A percentile compares a stretch with the other conserved stretches of the same genome.
Evolutionary conservation across 2,888 invertebrate species (phyloP).

Genomic region (Idaea aversata): DNA sequence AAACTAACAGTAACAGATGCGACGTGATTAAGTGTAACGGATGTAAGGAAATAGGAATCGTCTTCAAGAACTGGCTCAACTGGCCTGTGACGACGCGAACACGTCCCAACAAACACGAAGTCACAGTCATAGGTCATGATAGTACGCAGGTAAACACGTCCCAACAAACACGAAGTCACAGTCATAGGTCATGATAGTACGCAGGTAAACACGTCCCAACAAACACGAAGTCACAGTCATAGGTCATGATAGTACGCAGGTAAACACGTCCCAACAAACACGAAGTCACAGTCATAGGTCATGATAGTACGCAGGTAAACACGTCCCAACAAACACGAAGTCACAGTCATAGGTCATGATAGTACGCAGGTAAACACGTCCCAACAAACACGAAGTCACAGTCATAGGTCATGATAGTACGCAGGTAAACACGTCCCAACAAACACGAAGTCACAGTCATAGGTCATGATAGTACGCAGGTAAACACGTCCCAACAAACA

Average conservation of each 20-base stretch:
- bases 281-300: background rate
- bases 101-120: background rate
- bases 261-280: background rate
- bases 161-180: background rate
- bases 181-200: too few species aligned
- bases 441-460: background rate
- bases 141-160: background rate
- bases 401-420: too few species aligned
- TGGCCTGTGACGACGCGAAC: too few species aligned
- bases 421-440: background rate
- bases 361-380: too few species aligned
- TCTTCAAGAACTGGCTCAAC: too few species aligned
- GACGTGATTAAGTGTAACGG: too few species aligned
- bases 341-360: too few species aligned
- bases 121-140: background rate
- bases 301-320: too few species aligned
- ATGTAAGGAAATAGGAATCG: too few species aligned
- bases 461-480: too few species aligned
- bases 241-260: too few species aligned
- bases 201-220: background rate
- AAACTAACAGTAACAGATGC: too few species aligned
- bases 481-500: background rate
- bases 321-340: background rate
- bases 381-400: background rate
- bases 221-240: background rate